Base-by-base conservation (phyloP, 2,888 invertebrate species). In the Agrotis segetum region DNA sequence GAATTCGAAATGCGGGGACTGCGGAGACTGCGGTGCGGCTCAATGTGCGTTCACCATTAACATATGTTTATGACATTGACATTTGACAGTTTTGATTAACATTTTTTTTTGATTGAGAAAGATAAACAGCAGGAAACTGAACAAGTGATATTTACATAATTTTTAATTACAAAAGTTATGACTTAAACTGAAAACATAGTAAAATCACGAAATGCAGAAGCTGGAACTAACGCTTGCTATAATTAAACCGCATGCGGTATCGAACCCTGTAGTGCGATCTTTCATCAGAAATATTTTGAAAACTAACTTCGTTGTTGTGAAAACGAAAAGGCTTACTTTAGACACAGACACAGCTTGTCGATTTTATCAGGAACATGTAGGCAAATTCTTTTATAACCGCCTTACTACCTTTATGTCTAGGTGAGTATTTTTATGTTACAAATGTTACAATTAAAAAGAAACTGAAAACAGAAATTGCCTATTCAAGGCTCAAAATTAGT, bases 191-290 rank as follows among this genome's bases (percentile, higher is more conserved):
- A 52, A 29, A 61, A 68, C 1, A 29, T 49, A 55, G 63, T 61
- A 59, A 61, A 47, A 59, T 52, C 16, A 58, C 59, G 89, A 56
- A 78, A 96, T 95, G 96, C 90, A 91, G 73, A 95, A 92, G 88
- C 89, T 97, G 86, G 96, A 99, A 94, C 93, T 99, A 86, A 99
- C 99, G 29, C 94, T 99, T 82, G 99, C 98, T 5, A 97, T 99
- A 81, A 96, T 99, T 73, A 99, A 99, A 91, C 99, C 99, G 7
- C 98, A 99, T 89, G 96, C 98, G 50, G 96, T 98, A 2, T 97
- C 98, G 88, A 97, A 98, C 90, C 98, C 98, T 0, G 96, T 97
- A 76, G 97, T 97, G 6, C 91, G 98, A 17, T 94, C 97, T 90
- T 97, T 97, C 89, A 97, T 99, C 62, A 96, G 97, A 87, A 94